Conservation (phyloP, 64 coral and sea anemone species). For the Actinia tenebrosa region DNA sequence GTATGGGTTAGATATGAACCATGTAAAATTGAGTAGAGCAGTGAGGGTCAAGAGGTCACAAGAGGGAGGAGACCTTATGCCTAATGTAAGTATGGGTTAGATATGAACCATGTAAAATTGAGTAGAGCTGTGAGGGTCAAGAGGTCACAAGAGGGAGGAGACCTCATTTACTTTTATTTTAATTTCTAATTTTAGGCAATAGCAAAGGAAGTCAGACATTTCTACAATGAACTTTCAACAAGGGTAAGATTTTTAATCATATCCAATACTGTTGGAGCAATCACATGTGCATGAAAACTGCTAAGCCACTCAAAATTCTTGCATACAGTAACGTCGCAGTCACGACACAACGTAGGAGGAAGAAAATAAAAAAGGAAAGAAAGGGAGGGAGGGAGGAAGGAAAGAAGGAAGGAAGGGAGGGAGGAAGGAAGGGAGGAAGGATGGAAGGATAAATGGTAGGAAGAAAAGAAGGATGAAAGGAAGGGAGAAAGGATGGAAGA, state of each 20-base stretch:
- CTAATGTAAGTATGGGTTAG: constrained; percentile 43
- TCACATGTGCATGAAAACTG: too few relatives aligned
- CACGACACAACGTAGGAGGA: too few relatives aligned
- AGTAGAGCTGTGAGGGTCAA: constrained; percentile 60
- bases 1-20: not conserved
- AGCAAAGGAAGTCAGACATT: constrained; percentile 79
- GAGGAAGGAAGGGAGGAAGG: too few relatives aligned
- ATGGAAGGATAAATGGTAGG: too few relatives aligned
- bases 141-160: constrained; percentile 53
- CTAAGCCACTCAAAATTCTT: too few relatives aligned
- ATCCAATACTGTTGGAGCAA: too few relatives aligned
- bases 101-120: not conserved
- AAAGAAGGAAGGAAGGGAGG: too few relatives aligned
- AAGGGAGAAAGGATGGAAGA: too few relatives aligned
- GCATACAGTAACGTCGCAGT: too few relatives aligned
- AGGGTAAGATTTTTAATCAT: constrained; percentile 37
- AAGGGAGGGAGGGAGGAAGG: too few relatives aligned
- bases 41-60: constrained; percentile 57
- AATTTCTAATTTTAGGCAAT: constrained; percentile 42
- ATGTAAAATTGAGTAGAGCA: constrained; percentile 44
- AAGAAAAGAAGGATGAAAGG: too few relatives aligned
- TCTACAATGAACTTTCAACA: constrained; percentile 58
- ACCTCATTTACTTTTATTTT: constrained; percentile 55
- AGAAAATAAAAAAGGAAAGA: too few relatives aligned
- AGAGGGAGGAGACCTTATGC: constrained; percentile 77